These are phyloP conservation scores for Helicolenus hilgendorfi DNA, from an alignment of 2,797 vertebrate genomes.

Conservation along the genomic window DNA sequence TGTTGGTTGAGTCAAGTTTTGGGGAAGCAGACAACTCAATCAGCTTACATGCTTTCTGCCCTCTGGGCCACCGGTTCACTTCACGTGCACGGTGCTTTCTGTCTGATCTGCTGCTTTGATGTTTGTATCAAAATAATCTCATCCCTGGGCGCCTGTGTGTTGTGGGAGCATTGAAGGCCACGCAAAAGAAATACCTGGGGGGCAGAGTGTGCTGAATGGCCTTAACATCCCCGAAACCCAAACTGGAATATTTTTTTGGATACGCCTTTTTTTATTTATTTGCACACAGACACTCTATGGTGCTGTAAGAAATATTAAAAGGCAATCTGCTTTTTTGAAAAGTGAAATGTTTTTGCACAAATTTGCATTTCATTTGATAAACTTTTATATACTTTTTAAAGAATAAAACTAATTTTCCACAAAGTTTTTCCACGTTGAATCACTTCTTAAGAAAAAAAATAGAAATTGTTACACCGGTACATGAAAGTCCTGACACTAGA, in stretches of 20 bases:
- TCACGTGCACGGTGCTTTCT: slow-evolving; percentile 60
- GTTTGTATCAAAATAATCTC: slow-evolving; percentile 76
- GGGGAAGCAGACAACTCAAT: slow-evolving; percentile 62
- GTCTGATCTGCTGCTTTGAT: slow-evolving; percentile 81
- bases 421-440: neutral
- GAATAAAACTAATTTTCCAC: neutral
- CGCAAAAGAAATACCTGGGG: slow-evolving; percentile 50
- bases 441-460: neutral
- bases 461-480: neutral
- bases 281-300: slow-evolving; percentile 9
- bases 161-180: slow-evolving; percentile 54
- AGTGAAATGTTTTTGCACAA: slow-evolving; percentile 3
- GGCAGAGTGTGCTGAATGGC: slow-evolving; percentile 56
- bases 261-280: neutral
- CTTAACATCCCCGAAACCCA: slow-evolving; percentile 41
- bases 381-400: neutral
- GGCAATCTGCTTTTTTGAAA: slow-evolving; percentile 6
- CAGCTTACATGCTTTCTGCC: slow-evolving; percentile 60
- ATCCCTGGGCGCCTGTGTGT: slow-evolving; percentile 51
- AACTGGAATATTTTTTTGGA: slow-evolving; percentile 38
- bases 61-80: slow-evolving; percentile 52
- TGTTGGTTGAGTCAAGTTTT: slow-evolving; percentile 58
- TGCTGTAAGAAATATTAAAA: slow-evolving; percentile 27
- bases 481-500: neutral
- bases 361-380: slow-evolving; percentile 15